Conservation (phyloP, 2,888 invertebrate genomes). For the Drosophila villosipedis region DNA sequence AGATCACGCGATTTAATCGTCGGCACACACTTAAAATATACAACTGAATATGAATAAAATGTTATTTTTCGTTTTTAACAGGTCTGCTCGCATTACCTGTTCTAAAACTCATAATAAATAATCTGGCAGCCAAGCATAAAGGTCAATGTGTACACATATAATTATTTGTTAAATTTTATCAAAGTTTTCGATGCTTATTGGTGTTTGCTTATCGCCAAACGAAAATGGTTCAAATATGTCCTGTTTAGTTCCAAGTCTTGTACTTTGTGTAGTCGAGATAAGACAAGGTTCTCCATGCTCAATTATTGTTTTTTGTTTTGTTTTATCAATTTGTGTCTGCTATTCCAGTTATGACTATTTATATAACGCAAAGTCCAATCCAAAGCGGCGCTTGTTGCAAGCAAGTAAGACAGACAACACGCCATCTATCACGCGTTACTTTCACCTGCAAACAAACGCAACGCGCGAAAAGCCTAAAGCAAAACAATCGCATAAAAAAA, state of each 20-base stretch:
- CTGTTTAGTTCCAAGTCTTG: slow-evolving; percentile 5
- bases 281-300: slow-evolving; percentile 12
- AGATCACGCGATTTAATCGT: slow-evolving; percentile 67
- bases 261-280: slow-evolving; percentile 27
- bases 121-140: slow-evolving; percentile 35
- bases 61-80: slow-evolving; percentile 25
- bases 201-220: slow-evolving; percentile 35
- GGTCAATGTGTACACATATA: slow-evolving; percentile 66
- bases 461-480: slow-evolving; percentile 40
- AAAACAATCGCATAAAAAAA: slow-evolving; percentile 45
- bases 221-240: slow-evolving; percentile 35
- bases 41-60: slow-evolving; percentile 18
- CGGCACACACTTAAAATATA: slow-evolving; percentile 22
- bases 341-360: not conserved
- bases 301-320: not conserved
- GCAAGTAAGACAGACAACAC: slow-evolving; percentile 53
- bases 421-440: slow-evolving; percentile 74
- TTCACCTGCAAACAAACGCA: slow-evolving; percentile 70
- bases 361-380: slow-evolving; percentile 15
- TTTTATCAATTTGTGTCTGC: not conserved
- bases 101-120: slow-evolving; percentile 10
- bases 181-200: slow-evolving; percentile 22
- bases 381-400: slow-evolving; percentile 12
- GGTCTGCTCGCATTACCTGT: slow-evolving; percentile 17
- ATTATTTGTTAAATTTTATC: slow-evolving; percentile 29